A percentile compares a stretch with the other conserved stretches of the same genome.
These are phyloP conservation scores for Corvus hawaiiensis DNA, from an alignment of 2,113 vertebrate genomes.

Conservation along the genomic window DNA sequence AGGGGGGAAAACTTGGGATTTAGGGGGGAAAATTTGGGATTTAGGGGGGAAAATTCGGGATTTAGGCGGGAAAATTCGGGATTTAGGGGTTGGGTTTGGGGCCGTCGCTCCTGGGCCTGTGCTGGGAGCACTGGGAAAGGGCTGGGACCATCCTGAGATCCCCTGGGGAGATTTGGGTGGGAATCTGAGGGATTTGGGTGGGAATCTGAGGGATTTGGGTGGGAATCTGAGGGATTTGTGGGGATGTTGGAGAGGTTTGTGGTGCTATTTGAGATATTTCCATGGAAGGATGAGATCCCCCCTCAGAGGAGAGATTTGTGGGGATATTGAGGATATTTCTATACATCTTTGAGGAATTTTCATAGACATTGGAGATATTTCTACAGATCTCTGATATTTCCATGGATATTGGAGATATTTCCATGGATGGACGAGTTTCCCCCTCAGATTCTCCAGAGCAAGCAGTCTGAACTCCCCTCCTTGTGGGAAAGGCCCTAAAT, in stretches of 20 bases:
- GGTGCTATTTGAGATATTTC: rapidly evolving
- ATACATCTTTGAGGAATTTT: no score
- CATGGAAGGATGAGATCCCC: background rate
- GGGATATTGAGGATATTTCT: no score
- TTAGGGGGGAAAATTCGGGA: rapidly evolving
- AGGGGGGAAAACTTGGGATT: background rate
- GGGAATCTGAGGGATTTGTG: background rate
- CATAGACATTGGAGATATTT: no score
- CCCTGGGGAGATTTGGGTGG: background rate
- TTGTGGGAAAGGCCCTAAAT: background rate
- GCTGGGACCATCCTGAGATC: background rate
- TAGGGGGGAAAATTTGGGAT: background rate
- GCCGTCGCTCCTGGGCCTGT: no score
- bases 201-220: background rate
- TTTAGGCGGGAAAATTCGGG: background rate
- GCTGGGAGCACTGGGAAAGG: background rate
- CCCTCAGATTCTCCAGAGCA: background rate
- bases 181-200: background rate
- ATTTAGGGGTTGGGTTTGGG: no score
- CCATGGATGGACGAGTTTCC: rapidly evolving
- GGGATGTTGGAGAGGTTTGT: rapidly evolving
- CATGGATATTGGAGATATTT: background rate
- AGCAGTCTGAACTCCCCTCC: background rate
- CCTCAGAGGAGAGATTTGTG: no score
- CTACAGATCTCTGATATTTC: no score